A percentile compares a stretch with the other conserved stretches of the same genome.
phyloP scores from a whole-genome alignment of 2,888 invertebrate genomes.

The Tricholauxania praeusta region DNA sequence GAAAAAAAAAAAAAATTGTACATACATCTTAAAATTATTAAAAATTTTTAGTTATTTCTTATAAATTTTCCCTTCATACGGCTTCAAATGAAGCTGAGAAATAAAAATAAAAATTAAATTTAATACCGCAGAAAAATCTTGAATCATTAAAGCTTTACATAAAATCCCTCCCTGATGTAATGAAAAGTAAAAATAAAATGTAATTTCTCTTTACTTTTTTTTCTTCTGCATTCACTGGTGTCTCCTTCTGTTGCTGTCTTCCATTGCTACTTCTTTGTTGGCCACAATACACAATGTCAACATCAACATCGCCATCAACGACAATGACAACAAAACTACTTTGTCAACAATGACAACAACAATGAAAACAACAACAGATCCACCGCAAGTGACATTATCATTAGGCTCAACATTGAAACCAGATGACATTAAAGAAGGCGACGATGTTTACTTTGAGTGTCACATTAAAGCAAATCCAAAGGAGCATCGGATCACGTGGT shows the following conservation, averaged over 20 bases:
- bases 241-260: neutral
- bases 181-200: slow-evolving; percentile 18
- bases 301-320: slow-evolving; percentile 74
- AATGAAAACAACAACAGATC: slow-evolving; percentile 71
- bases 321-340: slow-evolving; percentile 26
- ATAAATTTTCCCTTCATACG: too few relatives aligned
- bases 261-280: slow-evolving; percentile 6
- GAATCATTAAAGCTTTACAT: too few relatives aligned
- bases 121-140: neutral
- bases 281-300: slow-evolving; percentile 14
- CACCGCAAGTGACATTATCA: slow-evolving; percentile 78
- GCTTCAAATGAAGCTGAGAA: neutral
- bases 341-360: slow-evolving; percentile 27
- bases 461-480: slow-evolving; percentile 82
- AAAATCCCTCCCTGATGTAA: neutral
- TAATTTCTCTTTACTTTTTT: neutral
- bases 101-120: neutral
- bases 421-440: slow-evolving; percentile 83
- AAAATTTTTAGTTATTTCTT: too few relatives aligned
- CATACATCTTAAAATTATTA: too few relatives aligned
- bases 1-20: too few relatives aligned
- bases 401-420: slow-evolving; percentile 81
- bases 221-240: neutral
- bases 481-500: slow-evolving; percentile 82
- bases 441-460: slow-evolving; percentile 85